Conservation (phyloP, 2,888 invertebrate species). For the Clunio marinus region DNA sequence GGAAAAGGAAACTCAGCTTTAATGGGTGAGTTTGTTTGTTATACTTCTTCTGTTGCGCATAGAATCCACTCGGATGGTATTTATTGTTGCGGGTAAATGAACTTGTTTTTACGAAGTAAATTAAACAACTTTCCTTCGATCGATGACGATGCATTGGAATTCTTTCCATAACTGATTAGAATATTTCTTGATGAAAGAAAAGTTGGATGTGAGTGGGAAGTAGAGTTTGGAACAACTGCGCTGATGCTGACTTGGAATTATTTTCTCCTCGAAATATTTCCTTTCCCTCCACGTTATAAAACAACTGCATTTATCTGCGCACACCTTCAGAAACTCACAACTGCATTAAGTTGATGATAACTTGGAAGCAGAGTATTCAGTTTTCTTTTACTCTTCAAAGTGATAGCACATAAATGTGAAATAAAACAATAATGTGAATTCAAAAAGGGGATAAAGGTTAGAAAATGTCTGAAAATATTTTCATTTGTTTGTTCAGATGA, state of each 20-base stretch:
- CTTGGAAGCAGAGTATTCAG: neutral
- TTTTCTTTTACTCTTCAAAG: conserved; percentile 12
- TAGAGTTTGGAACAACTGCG: neutral
- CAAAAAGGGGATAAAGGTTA: no score
- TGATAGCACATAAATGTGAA: conserved; percentile 4
- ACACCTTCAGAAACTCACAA: neutral
- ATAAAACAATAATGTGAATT: neutral
- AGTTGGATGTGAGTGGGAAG: neutral
- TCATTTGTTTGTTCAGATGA: no score
- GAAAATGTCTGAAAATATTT: no score
- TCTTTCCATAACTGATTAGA: neutral
- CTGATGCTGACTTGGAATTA: neutral
- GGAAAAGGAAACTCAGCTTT: neutral
- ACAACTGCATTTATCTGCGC: conserved; percentile 15
- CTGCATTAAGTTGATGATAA: neutral
- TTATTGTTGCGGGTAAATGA: conserved; percentile 14
- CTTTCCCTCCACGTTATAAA: neutral
- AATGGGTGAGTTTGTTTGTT: neutral
- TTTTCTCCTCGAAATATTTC: neutral
- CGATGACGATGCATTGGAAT: neutral
- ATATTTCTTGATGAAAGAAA: neutral
- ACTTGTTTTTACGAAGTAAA: neutral
- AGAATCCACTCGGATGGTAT: neutral
- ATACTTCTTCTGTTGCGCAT: conserved; percentile 22
- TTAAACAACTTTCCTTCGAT: neutral